phyloP scores from a whole-genome alignment of 2,797 vertebrate species.

The Eleutherodactylus coqui region DNA sequence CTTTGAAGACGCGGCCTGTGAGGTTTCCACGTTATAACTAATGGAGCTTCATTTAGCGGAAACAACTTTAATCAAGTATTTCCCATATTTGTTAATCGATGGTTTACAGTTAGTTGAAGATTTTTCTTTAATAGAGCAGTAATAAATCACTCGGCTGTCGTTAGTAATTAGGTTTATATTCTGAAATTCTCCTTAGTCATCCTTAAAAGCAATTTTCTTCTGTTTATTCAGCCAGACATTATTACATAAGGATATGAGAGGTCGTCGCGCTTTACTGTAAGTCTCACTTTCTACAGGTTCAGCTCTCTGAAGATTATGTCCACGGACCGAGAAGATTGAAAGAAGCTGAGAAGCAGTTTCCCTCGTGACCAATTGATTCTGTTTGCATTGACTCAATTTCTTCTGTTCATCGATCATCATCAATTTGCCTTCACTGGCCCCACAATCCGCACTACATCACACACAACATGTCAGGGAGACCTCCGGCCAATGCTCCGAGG shows the following conservation, averaged over 20 bases:
- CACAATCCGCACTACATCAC: conserved; percentile 22
- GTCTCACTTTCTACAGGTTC: neutral
- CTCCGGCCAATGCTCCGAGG: conserved; percentile 13
- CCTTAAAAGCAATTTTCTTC: conserved; percentile 29
- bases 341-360: neutral
- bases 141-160: neutral
- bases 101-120: neutral
- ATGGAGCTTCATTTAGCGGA: conserved; percentile 19
- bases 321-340: neutral
- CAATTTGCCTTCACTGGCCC: conserved; percentile 31
- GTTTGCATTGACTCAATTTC: conserved; percentile 43
- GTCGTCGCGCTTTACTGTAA: conserved; percentile 4
- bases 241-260: neutral
- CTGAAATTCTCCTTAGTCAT: neutral
- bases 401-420: conserved; percentile 49
- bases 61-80: conserved; percentile 30
- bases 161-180: neutral
- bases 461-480: neutral
- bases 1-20: conserved; percentile 9
- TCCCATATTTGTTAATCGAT: conserved; percentile 34
- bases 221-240: conserved; percentile 23
- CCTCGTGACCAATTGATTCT: conserved; percentile 24
- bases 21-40: neutral
- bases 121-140: neutral
- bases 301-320: conserved; percentile 13